phyloP scores from a whole-genome alignment of 2,888 invertebrate genomes.

The Oscheius myriophilus region DNA sequence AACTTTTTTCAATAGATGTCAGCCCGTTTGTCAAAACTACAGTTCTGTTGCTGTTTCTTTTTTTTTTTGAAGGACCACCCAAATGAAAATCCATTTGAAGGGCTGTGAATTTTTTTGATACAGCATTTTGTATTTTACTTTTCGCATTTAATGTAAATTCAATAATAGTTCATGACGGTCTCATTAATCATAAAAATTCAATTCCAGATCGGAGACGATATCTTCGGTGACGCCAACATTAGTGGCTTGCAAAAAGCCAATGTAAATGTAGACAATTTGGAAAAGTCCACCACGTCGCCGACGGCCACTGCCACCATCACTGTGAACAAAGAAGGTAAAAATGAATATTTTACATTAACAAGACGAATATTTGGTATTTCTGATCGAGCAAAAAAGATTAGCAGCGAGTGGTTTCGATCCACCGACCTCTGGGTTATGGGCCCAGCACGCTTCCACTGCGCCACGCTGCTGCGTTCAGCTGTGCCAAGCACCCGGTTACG shows the following conservation, averaged over 20 bases:
- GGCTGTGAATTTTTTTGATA: background rate
- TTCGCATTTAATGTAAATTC: too few relatives aligned
- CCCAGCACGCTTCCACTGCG: conserved; percentile 85
- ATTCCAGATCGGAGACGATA: conserved; percentile 85
- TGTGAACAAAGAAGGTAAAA: conserved; percentile 80
- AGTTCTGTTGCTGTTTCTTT: too few relatives aligned
- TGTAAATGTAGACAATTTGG: conserved; percentile 75
- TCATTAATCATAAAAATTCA: background rate
- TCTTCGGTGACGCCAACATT: conserved; percentile 84
- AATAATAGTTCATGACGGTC: too few relatives aligned
- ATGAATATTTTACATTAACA: too few relatives aligned
- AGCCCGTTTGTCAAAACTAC: too few relatives aligned
- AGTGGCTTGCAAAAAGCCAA: conserved; percentile 78
- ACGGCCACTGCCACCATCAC: conserved; percentile 91
- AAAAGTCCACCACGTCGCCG: conserved; percentile 70
- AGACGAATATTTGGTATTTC: too few relatives aligned
- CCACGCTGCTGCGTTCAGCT: conserved; percentile 78
- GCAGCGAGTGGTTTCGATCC: conserved; percentile 70
- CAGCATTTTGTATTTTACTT: background rate
- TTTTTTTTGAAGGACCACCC: too few relatives aligned
- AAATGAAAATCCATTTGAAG: too few relatives aligned
- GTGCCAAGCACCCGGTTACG: background rate
- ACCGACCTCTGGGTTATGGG: conserved; percentile 91
- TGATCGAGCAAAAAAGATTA: too few relatives aligned
- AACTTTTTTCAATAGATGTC: conserved; percentile 56